These are phyloP conservation scores for Drosophila stalkeri DNA, from an alignment of 2,888 invertebrate genomes.

Conservation along the genomic window DNA sequence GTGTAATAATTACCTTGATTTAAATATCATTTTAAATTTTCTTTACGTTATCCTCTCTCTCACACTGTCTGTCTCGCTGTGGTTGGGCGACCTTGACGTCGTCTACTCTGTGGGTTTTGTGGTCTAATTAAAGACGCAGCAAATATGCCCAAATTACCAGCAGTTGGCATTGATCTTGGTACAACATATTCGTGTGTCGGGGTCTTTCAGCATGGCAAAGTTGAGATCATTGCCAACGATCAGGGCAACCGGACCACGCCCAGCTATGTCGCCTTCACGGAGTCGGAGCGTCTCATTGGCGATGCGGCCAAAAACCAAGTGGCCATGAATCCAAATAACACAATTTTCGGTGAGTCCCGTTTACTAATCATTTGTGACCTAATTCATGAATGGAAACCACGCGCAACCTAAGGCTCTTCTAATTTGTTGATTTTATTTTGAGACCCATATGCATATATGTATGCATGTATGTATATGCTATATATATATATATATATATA, in stretches of 20 bases:
- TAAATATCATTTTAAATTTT: slow-evolving; percentile 51
- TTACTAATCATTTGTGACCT: slow-evolving; percentile 24
- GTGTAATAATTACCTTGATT: slow-evolving; percentile 60
- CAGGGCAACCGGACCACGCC: slow-evolving; percentile 93
- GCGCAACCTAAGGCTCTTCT: slow-evolving; percentile 18
- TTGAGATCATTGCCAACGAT: slow-evolving; percentile 94
- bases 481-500: neutral
- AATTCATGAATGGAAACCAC: slow-evolving; percentile 61
- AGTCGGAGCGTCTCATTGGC: slow-evolving; percentile 93
- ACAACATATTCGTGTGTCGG: slow-evolving; percentile 98
- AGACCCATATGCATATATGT: slow-evolving; percentile 39
- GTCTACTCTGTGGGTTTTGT: slow-evolving; percentile 22
- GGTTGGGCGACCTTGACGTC: slow-evolving; percentile 58
- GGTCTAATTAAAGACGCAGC: slow-evolving; percentile 77
- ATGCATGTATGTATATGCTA: neutral
- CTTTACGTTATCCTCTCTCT: slow-evolving; percentile 22
- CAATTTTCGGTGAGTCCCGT: slow-evolving; percentile 94
- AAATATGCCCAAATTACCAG: slow-evolving; percentile 85
- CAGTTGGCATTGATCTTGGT: slow-evolving; percentile 90
- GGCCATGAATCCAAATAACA: slow-evolving; percentile 96
- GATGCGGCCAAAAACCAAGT: slow-evolving; percentile 95
- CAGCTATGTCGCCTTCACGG: slow-evolving; percentile 92
- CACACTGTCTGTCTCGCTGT: neutral
- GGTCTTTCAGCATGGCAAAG: slow-evolving; percentile 95
- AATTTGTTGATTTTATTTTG: slow-evolving; percentile 52